These are phyloP conservation scores for Morbakka virulenta DNA, from an alignment of 30 jellyfish, hydroid and myxozoan genomes.

Conservation along the genomic window DNA sequence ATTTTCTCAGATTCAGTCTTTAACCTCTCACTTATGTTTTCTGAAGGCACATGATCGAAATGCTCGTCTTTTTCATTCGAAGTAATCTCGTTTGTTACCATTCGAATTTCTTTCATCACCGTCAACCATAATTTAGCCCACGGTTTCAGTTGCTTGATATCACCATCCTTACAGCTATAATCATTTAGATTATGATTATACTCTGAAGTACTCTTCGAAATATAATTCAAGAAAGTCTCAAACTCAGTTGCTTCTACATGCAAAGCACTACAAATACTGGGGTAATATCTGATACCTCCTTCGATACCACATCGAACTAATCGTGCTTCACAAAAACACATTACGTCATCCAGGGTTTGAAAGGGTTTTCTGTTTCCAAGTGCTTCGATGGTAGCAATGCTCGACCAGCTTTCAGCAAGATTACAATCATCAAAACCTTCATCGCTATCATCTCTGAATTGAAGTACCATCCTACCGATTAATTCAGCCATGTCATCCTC, in stretches of 20 bases:
- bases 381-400: slow-evolving; percentile 1
- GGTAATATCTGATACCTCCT: slow-evolving; percentile 57
- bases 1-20: background rate
- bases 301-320: slow-evolving; percentile 29
- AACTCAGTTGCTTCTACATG: slow-evolving; percentile 87
- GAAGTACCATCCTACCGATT: slow-evolving; percentile 81
- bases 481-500: slow-evolving; percentile 74
- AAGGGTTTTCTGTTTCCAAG: slow-evolving; percentile 20
- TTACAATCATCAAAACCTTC: slow-evolving; percentile 84
- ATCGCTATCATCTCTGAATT: slow-evolving; percentile 52
- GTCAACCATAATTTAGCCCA: slow-evolving; percentile 92
- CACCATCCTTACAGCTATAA: slow-evolving; percentile 30
- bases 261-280: slow-evolving; percentile 64
- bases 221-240: slow-evolving; percentile 73
- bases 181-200: background rate
- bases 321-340: slow-evolving; percentile 80
- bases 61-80: slow-evolving; percentile 46
- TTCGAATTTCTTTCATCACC: slow-evolving; percentile 88
- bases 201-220: slow-evolving; percentile 10
- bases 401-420: slow-evolving; percentile 48
- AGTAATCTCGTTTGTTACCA: slow-evolving; percentile 40
- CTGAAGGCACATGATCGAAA: slow-evolving; percentile 16
- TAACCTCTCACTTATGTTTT: background rate
- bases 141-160: slow-evolving; percentile 13
- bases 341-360: slow-evolving; percentile 63